These are phyloP conservation scores for Ganaspis sp. DNA, from an alignment of 1,140 invertebrate species.

Conservation along the genomic window DNA sequence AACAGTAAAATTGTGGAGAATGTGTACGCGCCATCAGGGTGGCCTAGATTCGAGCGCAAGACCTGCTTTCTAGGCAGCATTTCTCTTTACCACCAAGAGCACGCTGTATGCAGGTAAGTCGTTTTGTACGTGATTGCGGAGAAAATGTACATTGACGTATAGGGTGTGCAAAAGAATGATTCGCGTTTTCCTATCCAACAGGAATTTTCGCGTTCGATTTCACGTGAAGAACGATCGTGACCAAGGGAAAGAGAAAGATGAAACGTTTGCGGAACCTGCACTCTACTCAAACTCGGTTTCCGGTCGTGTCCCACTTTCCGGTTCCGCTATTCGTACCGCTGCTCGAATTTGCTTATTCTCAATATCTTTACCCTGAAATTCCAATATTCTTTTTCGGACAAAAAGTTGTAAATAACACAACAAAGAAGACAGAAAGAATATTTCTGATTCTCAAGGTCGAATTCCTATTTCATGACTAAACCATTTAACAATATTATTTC, in stretches of 20 bases:
- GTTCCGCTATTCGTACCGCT: conserved; percentile 48
- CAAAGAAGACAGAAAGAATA: not conserved
- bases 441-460: not conserved
- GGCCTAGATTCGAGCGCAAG: conserved; percentile 74
- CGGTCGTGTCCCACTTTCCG: conserved; percentile 53
- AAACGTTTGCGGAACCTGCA: not conserved
- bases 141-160: conserved; percentile 57
- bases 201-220: conserved; percentile 28
- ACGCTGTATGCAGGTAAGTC: conserved; percentile 61
- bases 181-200: conserved; percentile 20
- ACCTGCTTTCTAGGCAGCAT: conserved; percentile 77
- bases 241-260: conserved; percentile 26
- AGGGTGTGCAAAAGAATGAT: conserved; percentile 33
- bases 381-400: not conserved
- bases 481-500: not conserved
- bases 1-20: conserved; percentile 75
- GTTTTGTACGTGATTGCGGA: conserved; percentile 62
- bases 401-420: not conserved
- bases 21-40: conserved; percentile 70
- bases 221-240: conserved; percentile 9
- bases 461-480: not conserved
- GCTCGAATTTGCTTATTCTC: not conserved
- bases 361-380: not conserved
- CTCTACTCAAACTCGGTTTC: conserved; percentile 39
- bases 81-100: conserved; percentile 74